phyloP scores from a whole-genome alignment of 2,888 invertebrate genomes.

The Aleiodes leptofemur region DNA sequence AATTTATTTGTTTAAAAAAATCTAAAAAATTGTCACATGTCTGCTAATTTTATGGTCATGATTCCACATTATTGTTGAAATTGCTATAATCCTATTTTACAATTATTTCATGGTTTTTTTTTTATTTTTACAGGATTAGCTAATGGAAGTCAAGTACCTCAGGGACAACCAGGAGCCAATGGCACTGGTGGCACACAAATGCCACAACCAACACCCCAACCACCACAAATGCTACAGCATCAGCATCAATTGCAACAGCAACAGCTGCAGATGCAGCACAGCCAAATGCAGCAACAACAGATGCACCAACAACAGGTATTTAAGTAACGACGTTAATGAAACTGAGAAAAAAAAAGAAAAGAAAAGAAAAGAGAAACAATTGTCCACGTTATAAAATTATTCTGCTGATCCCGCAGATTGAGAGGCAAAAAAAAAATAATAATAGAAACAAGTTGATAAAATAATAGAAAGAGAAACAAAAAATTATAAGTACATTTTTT shows the following conservation, averaged over 20 bases:
- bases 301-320: constrained; percentile 78
- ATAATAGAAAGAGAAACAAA: constrained; percentile 7
- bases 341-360: constrained; percentile 6
- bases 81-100: too few species aligned
- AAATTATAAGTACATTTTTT: constrained; percentile 13
- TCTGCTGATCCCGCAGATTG: background rate
- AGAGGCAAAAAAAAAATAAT: background rate
- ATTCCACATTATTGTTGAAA: too few species aligned
- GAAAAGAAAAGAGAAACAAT: constrained; percentile 6
- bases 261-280: constrained; percentile 57
- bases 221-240: constrained; percentile 65
- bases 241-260: constrained; percentile 55
- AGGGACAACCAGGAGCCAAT: constrained; percentile 65
- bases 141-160: constrained; percentile 68
- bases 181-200: constrained; percentile 66
- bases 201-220: constrained; percentile 68
- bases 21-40: too few species aligned
- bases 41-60: too few species aligned
- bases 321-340: constrained; percentile 62
- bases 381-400: constrained; percentile 7
- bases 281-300: constrained; percentile 77
- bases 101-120: background rate
- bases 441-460: background rate
- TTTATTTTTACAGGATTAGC: constrained; percentile 64
- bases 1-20: too few species aligned